These are phyloP conservation scores for Hippocampus comes DNA, from an alignment of 2,113 vertebrate genomes.

Conservation along the genomic window DNA sequence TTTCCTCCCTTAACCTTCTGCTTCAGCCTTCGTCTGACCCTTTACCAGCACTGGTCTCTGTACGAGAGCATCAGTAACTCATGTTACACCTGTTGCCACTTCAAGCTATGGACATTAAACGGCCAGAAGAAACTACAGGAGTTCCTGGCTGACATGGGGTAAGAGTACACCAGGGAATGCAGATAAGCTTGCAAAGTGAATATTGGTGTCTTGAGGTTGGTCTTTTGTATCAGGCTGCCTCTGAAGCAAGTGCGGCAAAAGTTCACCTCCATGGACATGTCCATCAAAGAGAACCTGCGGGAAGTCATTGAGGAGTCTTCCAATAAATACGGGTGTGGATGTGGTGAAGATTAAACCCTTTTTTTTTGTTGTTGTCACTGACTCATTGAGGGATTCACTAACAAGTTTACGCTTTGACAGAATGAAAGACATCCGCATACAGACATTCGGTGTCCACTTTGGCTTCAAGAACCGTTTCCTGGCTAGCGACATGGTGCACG, in stretches of 20 bases:
- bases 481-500: conserved; percentile 90
- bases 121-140: conserved; percentile 94
- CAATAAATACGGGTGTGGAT: conserved; percentile 88
- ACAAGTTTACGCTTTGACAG: conserved; percentile 56
- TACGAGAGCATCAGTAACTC: conserved; percentile 95
- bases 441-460: conserved; percentile 94
- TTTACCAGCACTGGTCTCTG: conserved; percentile 98
- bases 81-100: conserved; percentile 84
- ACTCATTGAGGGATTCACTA: background rate
- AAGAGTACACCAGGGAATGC: background rate
- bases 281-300: conserved; percentile 90
- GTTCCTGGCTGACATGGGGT: conserved; percentile 98
- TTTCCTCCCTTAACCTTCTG: conserved; percentile 54
- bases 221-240: conserved; percentile 76
- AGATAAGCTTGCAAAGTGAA: background rate
- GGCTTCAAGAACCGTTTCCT: conserved; percentile 97
- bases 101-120: conserved; percentile 93
- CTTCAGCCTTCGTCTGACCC: conserved; percentile 80
- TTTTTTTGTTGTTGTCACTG: background rate
- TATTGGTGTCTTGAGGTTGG: background rate
- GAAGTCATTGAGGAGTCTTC: conserved; percentile 95
- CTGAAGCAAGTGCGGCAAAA: conserved; percentile 95
- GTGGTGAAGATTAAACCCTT: background rate
- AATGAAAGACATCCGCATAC: conserved; percentile 93
- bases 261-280: conserved; percentile 91